Conservation (phyloP, 2,113 vertebrate species). For the Petromus typicus region DNA sequence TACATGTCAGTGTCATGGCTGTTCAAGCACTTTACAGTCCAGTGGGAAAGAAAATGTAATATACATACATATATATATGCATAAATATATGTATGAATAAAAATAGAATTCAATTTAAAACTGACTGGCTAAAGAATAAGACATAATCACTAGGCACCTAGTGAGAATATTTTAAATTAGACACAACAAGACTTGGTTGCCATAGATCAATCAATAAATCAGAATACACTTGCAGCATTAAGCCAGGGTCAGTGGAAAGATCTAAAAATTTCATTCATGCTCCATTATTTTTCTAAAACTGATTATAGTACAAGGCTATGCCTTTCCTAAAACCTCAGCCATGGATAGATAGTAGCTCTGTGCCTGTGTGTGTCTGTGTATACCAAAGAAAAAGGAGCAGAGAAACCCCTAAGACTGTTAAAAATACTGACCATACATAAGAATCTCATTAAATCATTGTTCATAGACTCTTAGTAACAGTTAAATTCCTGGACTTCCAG, state of each 20-base stretch:
- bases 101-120: constrained; percentile 60
- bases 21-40: constrained; percentile 27
- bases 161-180: constrained; percentile 57
- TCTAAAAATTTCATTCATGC: constrained; percentile 44
- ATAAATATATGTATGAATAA: too few relatives aligned
- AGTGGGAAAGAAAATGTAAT: constrained; percentile 33
- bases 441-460: constrained; percentile 2
- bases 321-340: constrained; percentile 35
- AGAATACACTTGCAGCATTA: constrained; percentile 42
- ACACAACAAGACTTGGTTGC: not conserved
- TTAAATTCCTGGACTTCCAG: constrained; percentile 2
- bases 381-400: not conserved
- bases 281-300: constrained; percentile 33
- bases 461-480: constrained; percentile 16
- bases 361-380: not conserved
- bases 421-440: not conserved
- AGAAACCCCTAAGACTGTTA: not conserved
- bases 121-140: constrained; percentile 40
- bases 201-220: not conserved
- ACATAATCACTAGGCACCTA: constrained; percentile 37
- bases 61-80: not conserved
- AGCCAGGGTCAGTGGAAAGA: not conserved
- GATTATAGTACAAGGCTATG: not conserved
- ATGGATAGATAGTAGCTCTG: not conserved
- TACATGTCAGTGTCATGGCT: not conserved